These are phyloP conservation scores for Tragelaphus scriptus DNA, from an alignment of 2,113 vertebrate species.

Conservation along the genomic window DNA sequence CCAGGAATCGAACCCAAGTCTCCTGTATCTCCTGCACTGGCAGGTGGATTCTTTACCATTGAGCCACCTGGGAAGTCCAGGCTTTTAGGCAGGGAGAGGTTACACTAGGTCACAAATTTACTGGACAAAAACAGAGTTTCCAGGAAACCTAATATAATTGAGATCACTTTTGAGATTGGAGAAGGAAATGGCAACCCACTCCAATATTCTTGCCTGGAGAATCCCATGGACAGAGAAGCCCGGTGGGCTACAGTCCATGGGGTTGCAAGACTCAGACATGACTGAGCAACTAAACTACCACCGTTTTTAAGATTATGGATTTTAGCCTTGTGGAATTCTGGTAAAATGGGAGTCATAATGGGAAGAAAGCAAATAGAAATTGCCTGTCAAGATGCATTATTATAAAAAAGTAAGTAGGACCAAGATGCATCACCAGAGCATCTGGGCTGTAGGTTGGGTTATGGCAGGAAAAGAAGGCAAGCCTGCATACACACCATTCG, in stretches of 20 bases:
- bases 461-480: neutral
- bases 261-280: neutral
- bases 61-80: neutral
- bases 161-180: constrained; percentile 13
- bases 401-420: neutral
- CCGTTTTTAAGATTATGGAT: neutral
- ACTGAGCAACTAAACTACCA: neutral
- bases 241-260: neutral
- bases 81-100: neutral
- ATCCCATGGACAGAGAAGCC: neutral
- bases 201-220: neutral
- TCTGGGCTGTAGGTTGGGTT: neutral
- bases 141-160: constrained; percentile 21
- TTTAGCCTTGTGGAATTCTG: constrained; percentile 23
- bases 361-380: constrained; percentile 17
- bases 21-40: neutral
- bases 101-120: neutral
- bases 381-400: neutral
- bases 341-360: neutral
- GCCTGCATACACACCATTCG: neutral
- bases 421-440: neutral
- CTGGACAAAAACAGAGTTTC: constrained; percentile 8
- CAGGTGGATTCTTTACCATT: neutral
- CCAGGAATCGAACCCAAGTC: rapidly evolving
- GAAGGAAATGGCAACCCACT: neutral